Evolutionary conservation across 2,797 vertebrate genomes (phyloP), one percentile per base, ranked within the genome.

Genomic region (Phaenicophaeus curvirostris): DNA sequence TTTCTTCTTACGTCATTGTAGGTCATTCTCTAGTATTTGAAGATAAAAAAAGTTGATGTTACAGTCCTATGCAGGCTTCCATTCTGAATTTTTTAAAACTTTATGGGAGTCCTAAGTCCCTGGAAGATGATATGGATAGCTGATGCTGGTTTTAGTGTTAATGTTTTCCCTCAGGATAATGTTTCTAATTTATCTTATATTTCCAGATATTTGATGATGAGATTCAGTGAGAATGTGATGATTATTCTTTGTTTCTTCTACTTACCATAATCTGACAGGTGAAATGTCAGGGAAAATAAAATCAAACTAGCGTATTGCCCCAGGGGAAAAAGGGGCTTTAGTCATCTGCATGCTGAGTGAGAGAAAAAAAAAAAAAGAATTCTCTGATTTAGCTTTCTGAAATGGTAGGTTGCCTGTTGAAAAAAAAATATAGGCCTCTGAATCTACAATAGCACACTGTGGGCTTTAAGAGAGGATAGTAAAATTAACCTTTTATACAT

Each of bases 261-360:
- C 89, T 97, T 96, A 93, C 69, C 92, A 89, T 96, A 97, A 96
- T 96, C 91, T 97, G 95, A 95, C 94, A 96, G 93, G 91, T 97
- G 93, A 96, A 96, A 96, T 93, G 90, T 96, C 96, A 97, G 72
- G 76, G 85, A 96, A 96, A 96, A 96, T 97, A 96, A 96, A 95
- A 95, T 95, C 93, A 96, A 94, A 84, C 85, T 79, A 87, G 46
- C 51, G 44, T 84, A 96, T 89, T 42, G 65, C 90, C 95, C 77
- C 63, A 93, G 87, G 93, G 93, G 10, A 23, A 77, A 76, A 89
- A 94, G 51, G 13, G 37, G 78, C 83, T 86, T 95, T 74, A 74
- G 78, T 61, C 82, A 39, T 93, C 85, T 95, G 42, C 54, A 61
- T 71, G 51, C 87, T 83, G 55, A 86, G 51, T 54, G 48, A 28